Percentiles rank a stretch among this genome's conserved stretches.
phyloP scores from a whole-genome alignment of 2,888 invertebrate genomes.

The Cyclophora albipunctata region DNA sequence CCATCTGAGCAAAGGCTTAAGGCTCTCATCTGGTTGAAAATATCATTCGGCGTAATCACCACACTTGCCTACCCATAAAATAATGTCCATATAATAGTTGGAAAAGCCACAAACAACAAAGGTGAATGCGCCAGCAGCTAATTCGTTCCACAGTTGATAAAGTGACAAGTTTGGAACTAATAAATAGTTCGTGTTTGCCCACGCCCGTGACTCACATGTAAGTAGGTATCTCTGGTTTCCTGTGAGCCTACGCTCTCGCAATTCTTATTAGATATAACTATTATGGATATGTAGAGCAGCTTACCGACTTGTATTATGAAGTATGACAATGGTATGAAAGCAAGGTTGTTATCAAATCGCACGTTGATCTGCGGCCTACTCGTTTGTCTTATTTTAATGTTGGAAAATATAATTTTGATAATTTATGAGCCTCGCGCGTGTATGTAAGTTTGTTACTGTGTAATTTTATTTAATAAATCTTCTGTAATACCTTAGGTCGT shows the following conservation, averaged over 20 bases:
- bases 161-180: conserved; percentile 26
- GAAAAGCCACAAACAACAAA: not conserved
- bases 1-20: no score
- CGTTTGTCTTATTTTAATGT: not conserved
- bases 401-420: conserved; percentile 1
- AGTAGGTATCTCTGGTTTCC: conserved; percentile 38
- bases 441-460: no score
- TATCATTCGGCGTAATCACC: no score
- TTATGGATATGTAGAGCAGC: conserved; percentile 26
- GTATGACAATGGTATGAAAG: not conserved
- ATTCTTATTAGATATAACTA: conserved; percentile 41
- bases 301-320: conserved; percentile 1
- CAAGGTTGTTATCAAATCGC: no score
- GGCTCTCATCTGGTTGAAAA: no score
- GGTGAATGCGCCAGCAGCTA: conserved; percentile 7
- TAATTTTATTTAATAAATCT: no score
- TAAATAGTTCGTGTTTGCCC: conserved; percentile 51
- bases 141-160: not conserved
- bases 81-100: no score
- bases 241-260: conserved; percentile 53
- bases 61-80: no score
- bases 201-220: conserved; percentile 25
- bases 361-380: not conserved
- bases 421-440: not conserved
- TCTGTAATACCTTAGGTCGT: no score